Evolutionary conservation across 92 coral and sea anemone genomes (phyloP).

Genomic region (Umimayanthus kanabou): DNA sequence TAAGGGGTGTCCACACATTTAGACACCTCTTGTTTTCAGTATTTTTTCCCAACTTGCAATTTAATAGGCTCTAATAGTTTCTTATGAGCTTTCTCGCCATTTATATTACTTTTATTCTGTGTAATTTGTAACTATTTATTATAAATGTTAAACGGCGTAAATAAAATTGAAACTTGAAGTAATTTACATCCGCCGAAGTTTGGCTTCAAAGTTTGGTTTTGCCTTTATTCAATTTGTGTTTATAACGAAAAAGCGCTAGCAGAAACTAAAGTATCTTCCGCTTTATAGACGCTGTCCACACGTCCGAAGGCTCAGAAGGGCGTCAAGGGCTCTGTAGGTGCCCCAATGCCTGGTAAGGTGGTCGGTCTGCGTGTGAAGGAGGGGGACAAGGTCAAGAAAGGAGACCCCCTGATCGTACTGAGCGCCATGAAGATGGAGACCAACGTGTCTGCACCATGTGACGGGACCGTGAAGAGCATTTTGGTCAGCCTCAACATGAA

Average conservation of each 20-base stretch:
- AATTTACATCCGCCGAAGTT: too few relatives aligned
- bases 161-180: too few relatives aligned
- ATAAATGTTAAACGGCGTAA: too few relatives aligned
- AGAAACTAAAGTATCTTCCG: background rate
- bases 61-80: too few relatives aligned
- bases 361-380: constrained; percentile 95
- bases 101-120: too few relatives aligned
- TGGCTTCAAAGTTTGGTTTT: too few relatives aligned
- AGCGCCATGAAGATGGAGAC: constrained; percentile 99
- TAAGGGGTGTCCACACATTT: too few relatives aligned
- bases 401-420: constrained; percentile 88
- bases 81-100: too few relatives aligned
- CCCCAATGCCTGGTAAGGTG: constrained; percentile 99
- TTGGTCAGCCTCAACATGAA: constrained; percentile 67
- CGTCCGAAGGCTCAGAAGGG: constrained; percentile 92
- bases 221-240: background rate
- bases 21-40: too few relatives aligned
- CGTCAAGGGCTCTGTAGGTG: constrained; percentile 96
- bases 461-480: constrained; percentile 82
- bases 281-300: constrained; percentile 66
- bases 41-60: too few relatives aligned
- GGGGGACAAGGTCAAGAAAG: constrained; percentile 89
- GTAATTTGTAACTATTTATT: too few relatives aligned
- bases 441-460: constrained; percentile 88
- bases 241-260: background rate